phyloP scores from a whole-genome alignment of 2,797 vertebrate genomes.

The Lithobates pipiens region DNA sequence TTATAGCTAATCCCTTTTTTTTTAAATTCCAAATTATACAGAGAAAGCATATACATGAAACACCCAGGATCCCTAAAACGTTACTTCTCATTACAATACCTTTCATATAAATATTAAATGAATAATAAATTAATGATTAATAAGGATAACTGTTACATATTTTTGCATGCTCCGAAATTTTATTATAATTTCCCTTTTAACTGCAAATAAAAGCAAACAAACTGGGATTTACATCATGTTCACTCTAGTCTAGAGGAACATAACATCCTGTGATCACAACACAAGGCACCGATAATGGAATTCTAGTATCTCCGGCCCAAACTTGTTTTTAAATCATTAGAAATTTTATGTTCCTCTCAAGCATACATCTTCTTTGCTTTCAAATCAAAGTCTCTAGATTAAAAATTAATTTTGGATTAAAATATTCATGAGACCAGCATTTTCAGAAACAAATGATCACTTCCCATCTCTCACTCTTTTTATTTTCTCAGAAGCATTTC shows the following conservation, averaged over 20 bases:
- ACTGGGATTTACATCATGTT: background rate
- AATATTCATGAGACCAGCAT: conserved; percentile 79
- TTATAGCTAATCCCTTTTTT: no score
- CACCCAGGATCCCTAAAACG: no score
- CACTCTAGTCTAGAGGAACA: conserved; percentile 9
- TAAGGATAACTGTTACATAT: no score
- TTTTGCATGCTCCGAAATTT: no score
- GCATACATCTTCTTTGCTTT: conserved; percentile 73
- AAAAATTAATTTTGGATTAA: conserved; percentile 80
- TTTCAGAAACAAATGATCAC: conserved; percentile 81
- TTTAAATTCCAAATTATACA: no score
- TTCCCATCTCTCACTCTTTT: conserved; percentile 71
- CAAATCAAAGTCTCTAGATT: conserved; percentile 76
- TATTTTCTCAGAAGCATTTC: conserved; percentile 36
- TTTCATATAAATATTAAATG: no score
- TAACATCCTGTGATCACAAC: conserved; percentile 26
- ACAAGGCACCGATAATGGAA: conserved; percentile 35
- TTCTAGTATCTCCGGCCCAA: conserved; percentile 70
- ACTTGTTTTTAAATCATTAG: conserved; percentile 72
- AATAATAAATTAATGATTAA: no score
- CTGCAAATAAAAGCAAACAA: background rate
- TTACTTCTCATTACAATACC: no score
- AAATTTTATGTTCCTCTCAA: conserved; percentile 68
- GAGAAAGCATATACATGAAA: no score
- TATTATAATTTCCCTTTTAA: background rate